Evolutionary conservation across 2,113 vertebrate genomes (phyloP).

Genomic region (Phaetusa simplex): DNA sequence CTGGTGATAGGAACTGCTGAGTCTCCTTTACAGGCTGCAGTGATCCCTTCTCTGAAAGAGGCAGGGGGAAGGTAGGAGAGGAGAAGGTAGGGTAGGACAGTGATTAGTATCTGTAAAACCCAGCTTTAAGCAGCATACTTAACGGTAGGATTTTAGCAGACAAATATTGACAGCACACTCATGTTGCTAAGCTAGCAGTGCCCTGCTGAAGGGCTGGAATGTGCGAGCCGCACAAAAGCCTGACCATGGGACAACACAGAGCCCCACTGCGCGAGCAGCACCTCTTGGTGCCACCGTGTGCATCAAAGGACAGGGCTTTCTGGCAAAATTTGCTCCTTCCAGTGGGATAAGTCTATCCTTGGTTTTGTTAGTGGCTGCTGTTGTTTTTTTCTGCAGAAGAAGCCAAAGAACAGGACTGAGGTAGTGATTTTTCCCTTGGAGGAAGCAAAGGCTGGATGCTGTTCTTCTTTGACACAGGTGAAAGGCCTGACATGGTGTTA

Average conservation of each 20-base stretch:
- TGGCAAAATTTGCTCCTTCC: not conserved
- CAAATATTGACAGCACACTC: not conserved
- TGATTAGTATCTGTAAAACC: not conserved
- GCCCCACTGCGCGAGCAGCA: not conserved
- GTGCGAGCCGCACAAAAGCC: not conserved
- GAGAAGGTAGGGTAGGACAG: not conserved
- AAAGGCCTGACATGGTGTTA: not conserved
- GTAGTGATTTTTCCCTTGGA: not conserved
- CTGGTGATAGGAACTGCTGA: not conserved
- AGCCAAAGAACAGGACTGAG: not conserved
- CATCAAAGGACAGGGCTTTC: not conserved
- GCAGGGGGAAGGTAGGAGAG: not conserved
- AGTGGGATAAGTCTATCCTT: not conserved
- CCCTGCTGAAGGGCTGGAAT: slow-evolving; percentile 30
- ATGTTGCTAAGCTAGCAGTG: slow-evolving; percentile 7
- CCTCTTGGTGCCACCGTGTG: accelerated
- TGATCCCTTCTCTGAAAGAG: not conserved
- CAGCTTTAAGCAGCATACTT: not conserved
- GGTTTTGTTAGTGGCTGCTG: not conserved
- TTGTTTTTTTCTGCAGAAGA: not conserved
- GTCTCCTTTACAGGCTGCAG: not conserved
- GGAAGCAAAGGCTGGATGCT: not conserved
- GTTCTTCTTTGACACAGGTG: not conserved
- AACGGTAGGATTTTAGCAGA: not conserved
- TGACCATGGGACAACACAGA: not conserved